Percentiles rank a stretch among this genome's conserved stretches.
phyloP scores from a whole-genome alignment of 2,888 invertebrate genomes.

The Trisateles emortualis region DNA sequence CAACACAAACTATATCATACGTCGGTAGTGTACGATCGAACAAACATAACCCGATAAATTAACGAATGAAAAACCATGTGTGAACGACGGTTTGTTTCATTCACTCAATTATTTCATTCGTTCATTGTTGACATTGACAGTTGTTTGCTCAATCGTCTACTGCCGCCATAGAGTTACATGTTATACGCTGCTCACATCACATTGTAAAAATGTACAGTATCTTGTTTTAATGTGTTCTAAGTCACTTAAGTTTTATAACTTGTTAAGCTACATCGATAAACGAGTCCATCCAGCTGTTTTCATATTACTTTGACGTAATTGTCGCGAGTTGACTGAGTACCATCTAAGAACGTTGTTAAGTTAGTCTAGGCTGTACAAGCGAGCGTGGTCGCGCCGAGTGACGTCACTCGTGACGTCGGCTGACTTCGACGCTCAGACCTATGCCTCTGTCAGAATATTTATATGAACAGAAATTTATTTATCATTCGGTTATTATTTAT shows the following conservation, averaged over 20 bases:
- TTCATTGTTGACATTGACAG: background rate
- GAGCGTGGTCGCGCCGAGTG: conserved; percentile 17
- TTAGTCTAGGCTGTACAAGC: conserved; percentile 26
- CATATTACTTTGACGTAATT: conserved; percentile 17
- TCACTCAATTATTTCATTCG: background rate
- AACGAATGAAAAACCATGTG: conserved; percentile 3
- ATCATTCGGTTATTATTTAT: conserved; percentile 73
- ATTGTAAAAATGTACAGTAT: conserved; percentile 29
- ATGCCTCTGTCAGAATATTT: conserved; percentile 53
- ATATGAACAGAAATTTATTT: conserved; percentile 65
- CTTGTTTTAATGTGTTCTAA: conserved; percentile 28
- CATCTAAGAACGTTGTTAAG: conserved; percentile 24
- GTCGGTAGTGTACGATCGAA: conserved; percentile 5
- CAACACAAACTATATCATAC: conserved; percentile 13
- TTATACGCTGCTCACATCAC: conserved; percentile 25
- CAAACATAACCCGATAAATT: background rate
- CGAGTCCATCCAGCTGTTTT: conserved; percentile 25
- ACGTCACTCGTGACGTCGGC: conserved; percentile 42
- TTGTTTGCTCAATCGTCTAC: conserved; percentile 10
- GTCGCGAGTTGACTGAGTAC: conserved; percentile 23
- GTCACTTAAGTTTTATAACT: conserved; percentile 28
- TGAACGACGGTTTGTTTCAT: conserved; percentile 3
- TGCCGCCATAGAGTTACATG: conserved; percentile 15
- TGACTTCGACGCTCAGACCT: conserved; percentile 56
- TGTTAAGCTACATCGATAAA: conserved; percentile 29